Percentiles rank a stretch among this genome's conserved stretches.
Evolutionary conservation across 2,888 invertebrate genomes (phyloP).

Genomic region (Biston stratarius): DNA sequence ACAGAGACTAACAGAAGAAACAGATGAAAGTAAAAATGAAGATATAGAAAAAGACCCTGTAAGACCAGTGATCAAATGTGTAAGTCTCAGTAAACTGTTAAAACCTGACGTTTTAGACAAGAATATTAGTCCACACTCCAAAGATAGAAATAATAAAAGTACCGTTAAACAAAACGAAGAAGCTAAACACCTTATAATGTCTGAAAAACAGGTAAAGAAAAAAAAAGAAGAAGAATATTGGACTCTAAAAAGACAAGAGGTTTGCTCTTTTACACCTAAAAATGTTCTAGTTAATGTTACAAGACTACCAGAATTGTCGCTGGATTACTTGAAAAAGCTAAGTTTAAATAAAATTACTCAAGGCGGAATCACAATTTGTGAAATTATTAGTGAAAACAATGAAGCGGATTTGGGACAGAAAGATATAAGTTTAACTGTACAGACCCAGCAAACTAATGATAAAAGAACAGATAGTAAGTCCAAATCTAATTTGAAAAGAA

Average conservation of each 20-base stretch:
- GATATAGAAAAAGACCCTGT: slow-evolving; percentile 11
- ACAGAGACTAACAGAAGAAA: slow-evolving; percentile 34
- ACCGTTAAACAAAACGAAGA: slow-evolving; percentile 7
- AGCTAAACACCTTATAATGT: not conserved
- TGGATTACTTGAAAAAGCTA: slow-evolving; percentile 56
- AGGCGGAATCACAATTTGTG: slow-evolving; percentile 56
- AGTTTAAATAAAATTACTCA: slow-evolving; percentile 63
- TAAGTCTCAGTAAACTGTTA: slow-evolving; percentile 71
- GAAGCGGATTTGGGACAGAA: slow-evolving; percentile 1
- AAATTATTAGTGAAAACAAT: slow-evolving; percentile 41
- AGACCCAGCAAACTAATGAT: not conserved
- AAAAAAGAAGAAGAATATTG: slow-evolving; percentile 48
- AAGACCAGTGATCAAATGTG: slow-evolving; percentile 74
- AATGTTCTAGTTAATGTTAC: slow-evolving; percentile 60
- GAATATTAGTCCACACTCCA: slow-evolving; percentile 15
- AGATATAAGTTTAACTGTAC: not conserved
- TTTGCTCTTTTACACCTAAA: slow-evolving; percentile 66
- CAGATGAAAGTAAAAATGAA: slow-evolving; percentile 30
- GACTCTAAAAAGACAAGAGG: slow-evolving; percentile 61
- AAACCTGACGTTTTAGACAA: slow-evolving; percentile 60
- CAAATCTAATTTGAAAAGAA: slow-evolving; percentile 26
- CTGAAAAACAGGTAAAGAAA: slow-evolving; percentile 31
- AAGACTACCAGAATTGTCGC: slow-evolving; percentile 61
- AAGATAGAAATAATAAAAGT: not conserved
- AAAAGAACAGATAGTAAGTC: slow-evolving; percentile 6